These are phyloP conservation scores for Spheniscus mendiculus DNA, from an alignment of 2,113 vertebrate species.

Conservation along the genomic window DNA sequence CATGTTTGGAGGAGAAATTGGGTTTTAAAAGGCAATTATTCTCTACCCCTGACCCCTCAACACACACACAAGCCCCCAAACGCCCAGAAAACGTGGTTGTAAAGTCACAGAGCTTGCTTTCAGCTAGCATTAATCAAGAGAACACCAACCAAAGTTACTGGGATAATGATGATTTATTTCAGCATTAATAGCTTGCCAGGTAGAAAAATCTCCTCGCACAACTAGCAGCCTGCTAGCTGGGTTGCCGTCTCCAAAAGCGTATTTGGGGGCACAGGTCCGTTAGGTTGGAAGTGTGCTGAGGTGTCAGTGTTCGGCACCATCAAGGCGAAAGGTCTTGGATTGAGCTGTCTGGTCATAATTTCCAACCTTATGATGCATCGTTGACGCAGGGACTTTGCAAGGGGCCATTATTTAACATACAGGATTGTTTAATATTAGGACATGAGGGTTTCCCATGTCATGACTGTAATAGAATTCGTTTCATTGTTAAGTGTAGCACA, in stretches of 20 bases:
- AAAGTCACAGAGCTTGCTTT: not conserved
- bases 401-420: not conserved
- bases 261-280: not conserved
- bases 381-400: not conserved
- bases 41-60: not conserved
- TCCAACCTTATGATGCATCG: not conserved
- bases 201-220: not conserved
- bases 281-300: not conserved
- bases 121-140: conserved; percentile 1
- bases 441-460: not conserved
- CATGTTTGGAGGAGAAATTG: not conserved
- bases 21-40: not conserved
- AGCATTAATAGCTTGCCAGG: conserved; percentile 19
- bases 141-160: not conserved
- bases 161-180: conserved; percentile 54
- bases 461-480: conserved; percentile 36
- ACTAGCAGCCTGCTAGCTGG: not conserved
- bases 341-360: not conserved
- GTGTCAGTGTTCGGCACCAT: accelerated
- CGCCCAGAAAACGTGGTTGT: not conserved
- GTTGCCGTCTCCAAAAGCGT: not conserved
- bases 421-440: not conserved
- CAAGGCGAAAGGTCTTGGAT: not conserved
- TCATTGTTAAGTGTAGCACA: conserved; percentile 16
- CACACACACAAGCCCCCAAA: not conserved